Base-by-base conservation (phyloP, 1,140 invertebrate species). In the Papilio polyxenes region DNA sequence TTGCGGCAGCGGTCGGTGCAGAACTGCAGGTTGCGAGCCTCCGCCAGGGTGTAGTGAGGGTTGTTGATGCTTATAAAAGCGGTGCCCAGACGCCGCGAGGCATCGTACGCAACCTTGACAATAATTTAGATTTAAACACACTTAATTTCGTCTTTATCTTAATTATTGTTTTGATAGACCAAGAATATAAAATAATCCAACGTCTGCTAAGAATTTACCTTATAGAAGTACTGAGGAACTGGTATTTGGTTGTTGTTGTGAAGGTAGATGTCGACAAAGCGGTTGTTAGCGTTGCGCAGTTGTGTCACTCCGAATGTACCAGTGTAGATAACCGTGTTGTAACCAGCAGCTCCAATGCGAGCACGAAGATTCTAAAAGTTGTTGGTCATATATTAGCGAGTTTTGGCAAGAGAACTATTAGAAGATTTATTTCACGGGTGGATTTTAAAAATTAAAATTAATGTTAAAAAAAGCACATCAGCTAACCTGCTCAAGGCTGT, bases 31-130 rank as follows among this genome's bases (percentile, higher is more conserved):
- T 83, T 87, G 3, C 94, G 85, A 17, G 91, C 91, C 72, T 93
- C 87, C 0, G 91, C 87, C 10, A 89, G 53, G 0, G 90, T 92
- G 82, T 93, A 92, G 85, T 96, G 95, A 0, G 96, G 96, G 90
- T 97, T 96, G 88, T 97, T 97, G 20, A 96, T 92, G 40, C 95
- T 95, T 2, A 97, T 87, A 82, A 97, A 95, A 4, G 95, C 96
- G 2, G 95, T 95, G 2, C 95, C 96, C 3, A 89, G 86, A 72
- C 94, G 93, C 3, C 87, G 91, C 8, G 85, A 81, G 13, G 93
- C 91, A 83, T 97, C 94, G 83, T 96, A 95, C 2, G 96, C 91
- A 10, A 97, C 90, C 94, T 97, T 53, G 3, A 53, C 3, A 53
- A 15, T 13, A 53, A 53, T 53, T 44, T 44, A 44, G 3, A 44